phyloP scores from a whole-genome alignment of 1,140 invertebrate genomes.

The Procambarus virginalis region DNA sequence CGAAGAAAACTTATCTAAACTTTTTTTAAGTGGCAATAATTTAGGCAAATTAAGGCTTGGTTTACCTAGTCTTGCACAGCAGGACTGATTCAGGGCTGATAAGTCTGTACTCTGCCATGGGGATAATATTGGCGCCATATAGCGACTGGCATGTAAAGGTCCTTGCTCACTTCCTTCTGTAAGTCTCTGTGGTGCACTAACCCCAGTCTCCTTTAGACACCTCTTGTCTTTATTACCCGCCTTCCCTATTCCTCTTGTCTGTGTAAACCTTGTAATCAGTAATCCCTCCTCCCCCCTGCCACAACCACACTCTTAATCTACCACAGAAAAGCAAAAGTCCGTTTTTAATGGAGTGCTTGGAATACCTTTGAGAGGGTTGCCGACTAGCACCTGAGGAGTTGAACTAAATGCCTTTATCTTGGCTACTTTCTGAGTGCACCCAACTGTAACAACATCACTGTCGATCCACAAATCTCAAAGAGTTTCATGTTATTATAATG shows the following conservation, averaged over 20 bases:
- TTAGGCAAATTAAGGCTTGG: too few relatives aligned
- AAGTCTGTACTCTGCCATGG: too few relatives aligned
- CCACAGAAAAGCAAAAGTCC: constrained; percentile 33
- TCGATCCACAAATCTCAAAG: neutral
- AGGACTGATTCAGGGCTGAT: too few relatives aligned
- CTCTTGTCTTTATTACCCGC: neutral
- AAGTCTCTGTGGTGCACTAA: too few relatives aligned
- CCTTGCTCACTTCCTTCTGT: too few relatives aligned
- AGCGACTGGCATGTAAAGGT: too few relatives aligned
- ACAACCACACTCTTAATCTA: neutral
- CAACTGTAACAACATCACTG: neutral
- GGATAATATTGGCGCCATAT: too few relatives aligned
- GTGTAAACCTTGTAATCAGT: neutral
- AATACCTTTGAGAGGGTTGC: constrained; percentile 32
- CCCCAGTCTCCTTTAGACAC: neutral
- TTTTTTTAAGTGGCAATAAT: too few relatives aligned
- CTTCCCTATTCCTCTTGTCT: neutral
- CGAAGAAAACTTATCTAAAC: too few relatives aligned
- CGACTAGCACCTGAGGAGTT: neutral
- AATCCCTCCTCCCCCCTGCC: neutral
- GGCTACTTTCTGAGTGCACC: neutral
- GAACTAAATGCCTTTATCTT: too few relatives aligned
- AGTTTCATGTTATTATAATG: neutral
- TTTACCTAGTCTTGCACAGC: too few relatives aligned
- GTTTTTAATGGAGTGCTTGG: constrained; percentile 48